These are phyloP conservation scores for Aegithalos caudatus DNA, from an alignment of 2,113 vertebrate genomes.

Conservation along the genomic window DNA sequence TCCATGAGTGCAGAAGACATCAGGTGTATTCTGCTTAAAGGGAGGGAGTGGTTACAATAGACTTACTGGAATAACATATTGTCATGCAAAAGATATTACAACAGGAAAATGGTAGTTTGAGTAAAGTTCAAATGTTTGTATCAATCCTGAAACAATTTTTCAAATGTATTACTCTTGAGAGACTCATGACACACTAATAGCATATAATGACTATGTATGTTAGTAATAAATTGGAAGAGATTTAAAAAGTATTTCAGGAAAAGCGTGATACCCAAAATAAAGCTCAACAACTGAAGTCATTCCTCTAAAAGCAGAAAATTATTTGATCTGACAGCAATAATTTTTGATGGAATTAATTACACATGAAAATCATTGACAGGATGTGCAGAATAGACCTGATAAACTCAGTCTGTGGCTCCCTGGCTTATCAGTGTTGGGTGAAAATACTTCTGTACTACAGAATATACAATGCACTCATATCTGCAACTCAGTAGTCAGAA, in stretches of 20 bases:
- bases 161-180: background rate
- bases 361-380: background rate
- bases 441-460: background rate
- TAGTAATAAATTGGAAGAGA: constrained; percentile 15
- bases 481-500: background rate
- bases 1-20: background rate
- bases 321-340: background rate
- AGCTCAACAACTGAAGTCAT: background rate
- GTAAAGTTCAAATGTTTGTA: background rate
- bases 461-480: background rate
- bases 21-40: background rate
- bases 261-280: constrained; percentile 27
- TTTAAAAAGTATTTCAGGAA: constrained; percentile 32
- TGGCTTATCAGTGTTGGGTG: background rate
- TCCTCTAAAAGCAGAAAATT: background rate
- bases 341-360: constrained; percentile 3
- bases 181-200: constrained; percentile 4
- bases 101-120: background rate
- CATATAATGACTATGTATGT: background rate
- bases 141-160: background rate
- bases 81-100: background rate
- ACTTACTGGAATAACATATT: background rate
- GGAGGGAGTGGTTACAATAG: background rate
- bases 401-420: background rate
- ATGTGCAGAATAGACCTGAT: background rate